Base-by-base conservation (phyloP, 2,888 invertebrate species). In the Chaetogeoica ovagalla region DNA sequence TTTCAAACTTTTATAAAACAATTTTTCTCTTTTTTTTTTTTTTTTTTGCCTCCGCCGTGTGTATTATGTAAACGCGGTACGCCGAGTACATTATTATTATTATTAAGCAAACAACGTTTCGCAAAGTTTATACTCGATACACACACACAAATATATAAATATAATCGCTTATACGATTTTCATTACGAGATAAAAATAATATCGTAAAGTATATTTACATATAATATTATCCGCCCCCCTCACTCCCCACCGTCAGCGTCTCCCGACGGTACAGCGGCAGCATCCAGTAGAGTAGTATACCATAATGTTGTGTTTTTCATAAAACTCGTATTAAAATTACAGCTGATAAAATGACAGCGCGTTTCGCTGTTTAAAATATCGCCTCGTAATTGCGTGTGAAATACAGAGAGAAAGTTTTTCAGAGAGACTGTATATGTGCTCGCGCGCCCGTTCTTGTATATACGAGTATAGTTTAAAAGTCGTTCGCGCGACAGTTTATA, bases 121-220 rank as follows among this genome's bases (percentile, higher is more conserved):
- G 55, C 6, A 74, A 74, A 74, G 74, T 74, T 65, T 74, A 65
- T 9, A 30, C 48, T 60, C 23, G 39, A 70, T 39, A 37, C 37
- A 19, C 15, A 19, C 37, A 39, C 17, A 19, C 3, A 37, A 8
- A 21, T 19, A 55, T 19, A 66, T 15, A 13, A 19, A 55, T 43
- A 60, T 37, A 4, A 21, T n/a, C 19, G 48, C 30, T 30, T n/a
- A 55, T 63, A 74, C 73, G 73, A 55, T 55, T 74, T 74, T 55
- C 73, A 55, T 74, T 74, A 43, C 57, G 9, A 75, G 66, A 75
- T 75, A 75, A 66, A 75, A 66, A 75, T 65, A 57, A 65, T 23
- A 52, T 23, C 19, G 48, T 48, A 48, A 48, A 60, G 21, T 17
- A 15, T 5, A 55, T 55, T 55, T 55, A 19, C 13, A 55, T 55